phyloP scores from a whole-genome alignment of 2,888 invertebrate species.

The Therioaphis trifolii region DNA sequence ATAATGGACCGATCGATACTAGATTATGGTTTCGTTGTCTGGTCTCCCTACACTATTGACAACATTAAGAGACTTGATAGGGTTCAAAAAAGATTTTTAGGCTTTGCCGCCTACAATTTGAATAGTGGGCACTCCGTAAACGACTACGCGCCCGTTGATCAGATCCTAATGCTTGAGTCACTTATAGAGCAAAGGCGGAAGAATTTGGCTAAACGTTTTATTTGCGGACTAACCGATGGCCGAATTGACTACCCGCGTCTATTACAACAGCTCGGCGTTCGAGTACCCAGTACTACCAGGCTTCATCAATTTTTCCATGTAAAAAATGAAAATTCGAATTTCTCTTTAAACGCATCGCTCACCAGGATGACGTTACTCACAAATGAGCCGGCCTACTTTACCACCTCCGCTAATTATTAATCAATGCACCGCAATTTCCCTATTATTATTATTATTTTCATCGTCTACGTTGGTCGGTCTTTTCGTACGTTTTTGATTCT shows the following conservation, averaged over 20 bases:
- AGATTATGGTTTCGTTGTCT: neutral
- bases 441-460: too few species aligned
- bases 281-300: neutral
- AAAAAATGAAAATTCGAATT: too few species aligned
- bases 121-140: neutral
- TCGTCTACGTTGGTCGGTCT: too few species aligned
- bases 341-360: neutral
- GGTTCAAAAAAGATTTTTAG: neutral
- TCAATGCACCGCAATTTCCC: too few species aligned
- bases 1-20: conserved; percentile 70
- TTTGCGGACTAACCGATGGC: neutral
- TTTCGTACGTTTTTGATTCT: too few species aligned
- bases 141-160: neutral
- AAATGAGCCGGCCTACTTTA: neutral
- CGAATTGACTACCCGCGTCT: neutral
- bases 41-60: neutral
- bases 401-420: too few species aligned
- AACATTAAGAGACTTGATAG: neutral
- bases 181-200: neutral
- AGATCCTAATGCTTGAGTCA: neutral
- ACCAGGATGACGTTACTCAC: neutral
- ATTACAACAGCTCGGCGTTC: neutral
- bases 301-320: too few species aligned
- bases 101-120: neutral
- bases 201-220: neutral